Base-by-base conservation (phyloP, 2,888 invertebrate species). In the Acheta domesticus region DNA sequence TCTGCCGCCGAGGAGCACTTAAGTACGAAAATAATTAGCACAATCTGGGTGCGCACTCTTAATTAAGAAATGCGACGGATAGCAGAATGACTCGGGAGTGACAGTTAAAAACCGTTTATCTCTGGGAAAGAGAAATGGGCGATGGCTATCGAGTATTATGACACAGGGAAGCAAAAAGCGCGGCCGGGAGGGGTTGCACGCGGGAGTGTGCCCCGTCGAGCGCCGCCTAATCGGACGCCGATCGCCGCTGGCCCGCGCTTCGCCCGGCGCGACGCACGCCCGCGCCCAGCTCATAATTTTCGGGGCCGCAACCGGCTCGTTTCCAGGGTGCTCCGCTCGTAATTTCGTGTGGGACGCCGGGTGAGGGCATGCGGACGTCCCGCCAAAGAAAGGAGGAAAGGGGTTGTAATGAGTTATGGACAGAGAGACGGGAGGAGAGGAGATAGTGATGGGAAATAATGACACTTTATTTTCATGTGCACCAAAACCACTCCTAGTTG, bases 61-160 rank as follows among this genome's bases (percentile, higher is more conserved):
- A 62, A 62, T 62, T 62, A 62, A 62, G 62, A 62, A 62, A n/a
- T 62, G 62, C 62, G n/a, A 62, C n/a, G 62, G 62, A 62, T 62
- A 62, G 62, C 62, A 8, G 5, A 14, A 62, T 62, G 62, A 62
- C 62, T n/a, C 14, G 16, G 16, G 62, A n/a, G 62, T 62, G 62
- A 62, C 62, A 62, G 62, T 62, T 62, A 62, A 12, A 62, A 62
- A n/a, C 62, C n/a, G 62, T n/a, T 62, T 62, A 62, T 62, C 62
- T 14, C 14, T 4, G 62, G n/a, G 62, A 62, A 62, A 16, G 62
- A 62, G 62, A n/a, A 62, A 62, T 12, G 62, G 16, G 62, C 62
- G 62, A 62, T 62, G 62, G 16, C n/a, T 62, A 62, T 62, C 62
- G 62, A n/a, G 62, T 62, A 62, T 62, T 62, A 62, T 62, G 62